Percentiles rank a stretch among this genome's conserved stretches.
Evolutionary conservation across 1,140 invertebrate species (phyloP).

Genomic region (Eciton burchellii): DNA sequence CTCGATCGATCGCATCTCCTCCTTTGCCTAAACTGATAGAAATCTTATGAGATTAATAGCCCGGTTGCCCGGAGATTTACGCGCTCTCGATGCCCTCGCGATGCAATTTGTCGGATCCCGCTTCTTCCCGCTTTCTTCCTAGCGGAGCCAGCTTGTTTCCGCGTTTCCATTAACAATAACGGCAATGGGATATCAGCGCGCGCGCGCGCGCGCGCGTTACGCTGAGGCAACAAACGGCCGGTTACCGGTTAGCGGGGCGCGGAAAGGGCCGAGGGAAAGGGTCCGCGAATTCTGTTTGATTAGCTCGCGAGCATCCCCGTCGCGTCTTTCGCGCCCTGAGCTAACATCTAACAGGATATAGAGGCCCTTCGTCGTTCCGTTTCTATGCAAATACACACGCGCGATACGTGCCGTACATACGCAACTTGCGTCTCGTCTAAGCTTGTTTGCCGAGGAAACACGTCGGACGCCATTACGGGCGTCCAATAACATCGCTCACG

Average conservation of each 20-base stretch:
- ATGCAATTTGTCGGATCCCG: neutral
- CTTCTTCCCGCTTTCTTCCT: neutral
- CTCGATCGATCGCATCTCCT: too few species aligned
- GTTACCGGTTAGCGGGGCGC: neutral
- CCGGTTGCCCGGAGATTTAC: too few species aligned
- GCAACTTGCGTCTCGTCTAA: conserved; percentile 61
- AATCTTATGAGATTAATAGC: too few species aligned
- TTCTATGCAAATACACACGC: conserved; percentile 71
- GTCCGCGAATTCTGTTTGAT: conserved; percentile 54
- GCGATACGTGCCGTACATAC: conserved; percentile 62
- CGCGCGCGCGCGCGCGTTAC: conserved; percentile 6
- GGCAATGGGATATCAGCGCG: conserved; percentile 7
- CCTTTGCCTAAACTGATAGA: too few species aligned
- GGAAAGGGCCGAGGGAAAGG: conserved; percentile 14
- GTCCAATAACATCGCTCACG: conserved; percentile 78
- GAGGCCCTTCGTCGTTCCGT: conserved; percentile 56
- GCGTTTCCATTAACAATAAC: conserved; percentile 23
- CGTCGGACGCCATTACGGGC: conserved; percentile 72
- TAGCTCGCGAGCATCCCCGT: conserved; percentile 50
- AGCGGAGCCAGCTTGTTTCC: neutral
- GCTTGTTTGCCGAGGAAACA: conserved; percentile 73
- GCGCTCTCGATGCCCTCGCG: too few species aligned
- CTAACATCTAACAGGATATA: conserved; percentile 52
- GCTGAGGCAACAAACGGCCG: conserved; percentile 34
- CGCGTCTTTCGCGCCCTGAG: conserved; percentile 45